These are phyloP conservation scores for Thecocarcelia acutangulata DNA, from an alignment of 2,888 invertebrate genomes.

Conservation along the genomic window DNA sequence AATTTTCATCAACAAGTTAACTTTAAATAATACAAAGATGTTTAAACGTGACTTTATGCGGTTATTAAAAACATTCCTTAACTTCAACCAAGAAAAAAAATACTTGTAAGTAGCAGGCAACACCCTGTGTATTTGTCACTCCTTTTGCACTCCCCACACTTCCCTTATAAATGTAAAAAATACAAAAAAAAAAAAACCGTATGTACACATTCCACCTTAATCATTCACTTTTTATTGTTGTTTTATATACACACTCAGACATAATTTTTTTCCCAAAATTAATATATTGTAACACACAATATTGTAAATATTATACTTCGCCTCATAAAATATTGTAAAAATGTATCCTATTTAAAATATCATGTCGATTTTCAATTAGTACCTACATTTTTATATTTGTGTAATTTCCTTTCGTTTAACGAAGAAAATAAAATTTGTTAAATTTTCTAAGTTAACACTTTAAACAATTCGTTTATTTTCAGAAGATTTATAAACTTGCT, in stretches of 20 bases:
- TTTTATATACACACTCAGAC: slow-evolving; percentile 41
- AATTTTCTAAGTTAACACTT: slow-evolving; percentile 16
- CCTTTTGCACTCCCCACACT: slow-evolving; percentile 59
- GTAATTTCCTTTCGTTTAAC: slow-evolving; percentile 65
- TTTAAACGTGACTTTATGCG: no score
- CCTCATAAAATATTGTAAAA: not conserved
- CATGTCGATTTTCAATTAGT: slow-evolving; percentile 42
- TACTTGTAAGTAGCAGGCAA: slow-evolving; percentile 36
- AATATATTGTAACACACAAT: slow-evolving; percentile 24
- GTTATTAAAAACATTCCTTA: no score
- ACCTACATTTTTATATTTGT: slow-evolving; percentile 70
- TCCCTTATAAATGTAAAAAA: slow-evolving; percentile 35
- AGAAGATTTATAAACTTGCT: slow-evolving; percentile 13
- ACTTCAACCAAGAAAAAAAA: not conserved
- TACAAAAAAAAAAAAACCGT: slow-evolving; percentile 52
- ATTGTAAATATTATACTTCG: not conserved
- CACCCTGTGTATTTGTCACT: slow-evolving; percentile 62
- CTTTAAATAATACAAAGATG: no score
- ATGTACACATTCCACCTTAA: slow-evolving; percentile 68
- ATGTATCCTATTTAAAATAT: not conserved
- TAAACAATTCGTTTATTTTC: slow-evolving; percentile 28
- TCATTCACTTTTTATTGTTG: slow-evolving; percentile 63
- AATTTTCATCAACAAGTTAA: no score
- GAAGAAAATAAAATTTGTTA: slow-evolving; percentile 57
- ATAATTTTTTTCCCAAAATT: slow-evolving; percentile 42